Evolutionary conservation across 2,888 invertebrate genomes (phyloP).

Genomic region (Blastobasis lacticolella): DNA sequence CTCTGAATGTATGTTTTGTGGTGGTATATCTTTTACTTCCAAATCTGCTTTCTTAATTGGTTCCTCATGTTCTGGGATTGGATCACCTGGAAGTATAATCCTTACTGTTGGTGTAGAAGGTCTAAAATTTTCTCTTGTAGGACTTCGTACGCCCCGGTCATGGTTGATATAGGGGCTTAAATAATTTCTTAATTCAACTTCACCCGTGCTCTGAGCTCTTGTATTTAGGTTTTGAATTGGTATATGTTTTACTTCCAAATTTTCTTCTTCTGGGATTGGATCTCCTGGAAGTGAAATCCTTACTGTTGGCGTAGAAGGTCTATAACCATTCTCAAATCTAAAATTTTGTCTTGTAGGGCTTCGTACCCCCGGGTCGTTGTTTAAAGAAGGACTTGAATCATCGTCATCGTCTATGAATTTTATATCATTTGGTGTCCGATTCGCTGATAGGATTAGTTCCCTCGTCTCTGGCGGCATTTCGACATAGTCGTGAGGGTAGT

Average conservation of each 20-base stretch:
- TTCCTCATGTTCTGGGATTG: constrained; percentile 7
- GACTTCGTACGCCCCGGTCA: constrained; percentile 16
- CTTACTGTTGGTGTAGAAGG: too few relatives aligned
- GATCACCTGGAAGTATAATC: not conserved
- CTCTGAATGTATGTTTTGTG: too few relatives aligned
- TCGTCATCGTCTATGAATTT: constrained; percentile 32
- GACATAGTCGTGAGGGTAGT: constrained; percentile 55
- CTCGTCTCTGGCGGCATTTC: constrained; percentile 52
- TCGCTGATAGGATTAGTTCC: constrained; percentile 32
- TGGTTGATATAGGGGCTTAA: constrained; percentile 3
- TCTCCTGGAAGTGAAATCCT: not conserved
- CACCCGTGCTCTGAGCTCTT: constrained; percentile 8
- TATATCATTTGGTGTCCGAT: constrained; percentile 26
- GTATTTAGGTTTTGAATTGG: too few relatives aligned
- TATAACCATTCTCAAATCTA: too few relatives aligned
- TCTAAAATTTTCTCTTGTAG: not conserved
- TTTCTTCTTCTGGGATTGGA: constrained; percentile 5
- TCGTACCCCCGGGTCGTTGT: constrained; percentile 13
- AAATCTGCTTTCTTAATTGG: constrained; percentile 4
- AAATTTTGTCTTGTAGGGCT: constrained; percentile 9
- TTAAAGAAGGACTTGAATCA: not conserved
- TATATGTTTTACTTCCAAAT: constrained; percentile 2
- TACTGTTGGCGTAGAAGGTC: too few relatives aligned
- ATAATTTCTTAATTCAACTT: constrained; percentile 42
- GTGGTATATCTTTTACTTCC: not conserved